Evolutionary conservation across 2,113 vertebrate genomes (phyloP).

Genomic region (Felis catus): F.catus_Fca126_mat1.0 CM031420.1:59679001-59679500

Average conservation of each 20-base stretch:
- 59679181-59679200: neutral
- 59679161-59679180: neutral
- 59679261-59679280: neutral
- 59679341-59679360: neutral
- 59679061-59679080: neutral
- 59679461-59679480: neutral
- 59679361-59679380: neutral
- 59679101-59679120: no score
- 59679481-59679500: neutral
- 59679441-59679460: neutral
- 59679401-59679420: neutral
- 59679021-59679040: neutral
- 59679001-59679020: neutral
- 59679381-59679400: neutral
- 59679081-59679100: no score
- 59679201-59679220: neutral
- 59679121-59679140: no score
- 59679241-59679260: neutral
- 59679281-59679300: neutral
- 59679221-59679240: neutral
- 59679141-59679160: neutral
- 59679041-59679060: neutral
- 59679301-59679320: neutral
- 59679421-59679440: neutral
- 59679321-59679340: neutral